Evolutionary conservation across 1,140 invertebrate species (phyloP).

Genomic region (Caenorhabditis inopinata): DNA sequence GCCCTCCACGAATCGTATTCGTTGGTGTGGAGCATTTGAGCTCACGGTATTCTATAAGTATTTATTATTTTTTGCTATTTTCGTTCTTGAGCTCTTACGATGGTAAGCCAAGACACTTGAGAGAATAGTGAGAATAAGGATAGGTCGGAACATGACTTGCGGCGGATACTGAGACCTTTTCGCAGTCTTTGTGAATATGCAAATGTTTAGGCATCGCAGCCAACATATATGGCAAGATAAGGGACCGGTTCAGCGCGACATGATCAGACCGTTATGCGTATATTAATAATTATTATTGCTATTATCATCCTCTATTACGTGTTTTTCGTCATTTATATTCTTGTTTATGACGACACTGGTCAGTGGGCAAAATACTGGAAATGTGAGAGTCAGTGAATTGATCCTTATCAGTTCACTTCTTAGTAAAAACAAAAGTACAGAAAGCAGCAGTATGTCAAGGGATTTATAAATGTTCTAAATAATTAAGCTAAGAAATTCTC

Average conservation of each 20-base stretch:
- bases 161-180: neutral
- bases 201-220: neutral
- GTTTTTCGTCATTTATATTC: conserved; percentile 1
- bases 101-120: conserved; percentile 52
- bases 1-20: conserved; percentile 57
- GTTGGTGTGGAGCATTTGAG: conserved; percentile 65
- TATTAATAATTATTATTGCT: conserved; percentile 23
- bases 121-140: conserved; percentile 13
- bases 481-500: too few relatives aligned
- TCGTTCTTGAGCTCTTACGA: conserved; percentile 45
- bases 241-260: neutral
- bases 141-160: neutral
- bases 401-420: neutral
- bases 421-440: neutral
- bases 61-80: neutral
- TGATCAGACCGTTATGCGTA: neutral
- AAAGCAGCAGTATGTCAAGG: too few relatives aligned
- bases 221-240: conserved; percentile 9
- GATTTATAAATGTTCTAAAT: too few relatives aligned
- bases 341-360: neutral
- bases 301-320: conserved; percentile 4
- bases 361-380: neutral
- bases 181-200: neutral
- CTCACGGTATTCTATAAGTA: conserved; percentile 63
- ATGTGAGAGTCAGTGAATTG: conserved; percentile 1